Conservation (phyloP, 2,113 vertebrate genomes). For the Stegostoma tigrinum region DNA sequence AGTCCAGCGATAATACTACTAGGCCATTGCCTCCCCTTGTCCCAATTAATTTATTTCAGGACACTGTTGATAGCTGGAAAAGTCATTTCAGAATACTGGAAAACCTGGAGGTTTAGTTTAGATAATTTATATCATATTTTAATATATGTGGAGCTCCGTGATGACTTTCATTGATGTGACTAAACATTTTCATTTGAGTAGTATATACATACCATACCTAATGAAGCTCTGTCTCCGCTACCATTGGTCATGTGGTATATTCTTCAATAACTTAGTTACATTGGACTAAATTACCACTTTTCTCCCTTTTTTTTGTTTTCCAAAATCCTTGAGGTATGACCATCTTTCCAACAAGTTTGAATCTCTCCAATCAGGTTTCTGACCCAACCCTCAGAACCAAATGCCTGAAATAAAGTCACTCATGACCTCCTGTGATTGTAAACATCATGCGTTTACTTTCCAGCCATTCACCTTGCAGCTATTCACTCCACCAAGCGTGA, state of each 20-base stretch:
- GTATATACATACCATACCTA: neutral
- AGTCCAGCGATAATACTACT: no score
- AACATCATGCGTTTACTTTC: neutral
- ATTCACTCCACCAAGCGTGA: neutral
- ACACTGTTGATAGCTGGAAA: neutral
- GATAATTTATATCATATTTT: neutral
- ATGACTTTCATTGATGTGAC: neutral
- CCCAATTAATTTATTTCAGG: conserved; percentile 1
- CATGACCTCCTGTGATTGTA: neutral
- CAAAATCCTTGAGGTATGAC: neutral
- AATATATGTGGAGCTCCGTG: neutral
- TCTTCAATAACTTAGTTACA: neutral
- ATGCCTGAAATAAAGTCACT: neutral
- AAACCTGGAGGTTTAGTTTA: neutral
- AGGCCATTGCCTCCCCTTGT: no score
- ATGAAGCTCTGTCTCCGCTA: neutral
- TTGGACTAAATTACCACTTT: neutral
- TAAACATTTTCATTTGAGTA: neutral
- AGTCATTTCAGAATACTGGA: neutral
- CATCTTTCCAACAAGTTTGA: neutral
- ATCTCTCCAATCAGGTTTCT: neutral
- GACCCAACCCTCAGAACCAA: neutral
- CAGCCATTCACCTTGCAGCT: neutral
- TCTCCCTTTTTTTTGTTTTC: neutral
- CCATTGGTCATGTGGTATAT: neutral